Base-by-base conservation (phyloP, 1,140 invertebrate species). In the Cotesia glomerata region DNA sequence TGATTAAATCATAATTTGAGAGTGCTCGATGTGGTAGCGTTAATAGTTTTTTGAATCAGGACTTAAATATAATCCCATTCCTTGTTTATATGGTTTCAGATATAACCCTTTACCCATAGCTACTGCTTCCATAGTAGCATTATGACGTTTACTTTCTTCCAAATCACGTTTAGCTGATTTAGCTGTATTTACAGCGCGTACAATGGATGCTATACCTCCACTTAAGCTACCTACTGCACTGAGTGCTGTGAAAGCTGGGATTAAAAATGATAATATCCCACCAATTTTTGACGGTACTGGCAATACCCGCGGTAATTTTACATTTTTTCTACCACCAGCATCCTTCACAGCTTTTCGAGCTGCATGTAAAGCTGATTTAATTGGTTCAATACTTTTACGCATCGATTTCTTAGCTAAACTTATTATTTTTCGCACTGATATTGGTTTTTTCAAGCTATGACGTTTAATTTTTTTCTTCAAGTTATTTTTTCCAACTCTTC, bases 71-170 rank as follows among this genome's bases (percentile, higher is more conserved):
- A 80, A 61, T 56, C 80, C 80, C 4, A 71, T 45, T n/a, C 56
- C 79, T 78, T 64, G 81, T 74, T 79, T 78, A 62, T 80, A 78
- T 49, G 74, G 81, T 73, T 78, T 79, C 49, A 81, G 65, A 72
- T 71, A 75, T 34, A 82, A 61, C 35, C 80, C 79, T 54, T 76
- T 77, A 49, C 80, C 81, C 26, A 84, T 34, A 34, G 79, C 80
- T 49, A 81, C 81, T 4, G 76, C 64, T 77, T 82, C 81, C 76
- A 84, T 82, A 67, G 39, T 73, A 74, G 75, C 63, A 73, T 69
- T 79, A 58, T 81, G 79, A 18, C 78, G 75, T 64, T 69, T 68
- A 58, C 34, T 70, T 54, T 80, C 75, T 13, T 73, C 66, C 56
- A 80, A 61, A 72, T 76, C 80, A 26, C 26, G 26, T 26, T 26